Conservation (phyloP, 2,113 vertebrate genomes). For the Heterotis niloticus region DNA sequence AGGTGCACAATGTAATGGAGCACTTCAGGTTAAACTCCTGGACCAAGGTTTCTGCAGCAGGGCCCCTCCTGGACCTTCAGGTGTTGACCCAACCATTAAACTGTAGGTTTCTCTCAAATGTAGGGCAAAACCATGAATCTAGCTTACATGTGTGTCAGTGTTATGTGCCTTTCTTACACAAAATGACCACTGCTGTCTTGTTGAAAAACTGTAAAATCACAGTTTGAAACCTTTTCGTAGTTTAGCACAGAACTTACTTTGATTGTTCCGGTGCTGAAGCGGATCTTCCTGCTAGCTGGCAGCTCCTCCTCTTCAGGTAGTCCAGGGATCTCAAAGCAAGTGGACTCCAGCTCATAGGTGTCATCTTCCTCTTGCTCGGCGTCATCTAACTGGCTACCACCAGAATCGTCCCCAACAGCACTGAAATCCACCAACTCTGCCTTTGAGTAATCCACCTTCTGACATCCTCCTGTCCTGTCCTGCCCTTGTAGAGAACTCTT, state of each 20-base stretch:
- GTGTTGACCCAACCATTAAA: no score
- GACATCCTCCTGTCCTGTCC: conserved; percentile 65
- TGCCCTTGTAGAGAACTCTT: conserved; percentile 39
- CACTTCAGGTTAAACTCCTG: no score
- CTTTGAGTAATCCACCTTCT: conserved; percentile 79
- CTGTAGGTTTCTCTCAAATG: no score
- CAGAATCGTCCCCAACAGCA: conserved; percentile 86
- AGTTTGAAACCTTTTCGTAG: no score
- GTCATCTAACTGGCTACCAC: conserved; percentile 80
- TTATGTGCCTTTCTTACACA: no score
- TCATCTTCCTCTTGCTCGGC: conserved; percentile 62
- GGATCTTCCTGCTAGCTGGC: conserved; percentile 80
- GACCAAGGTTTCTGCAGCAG: no score
- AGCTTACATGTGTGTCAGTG: no score
- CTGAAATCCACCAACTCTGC: conserved; percentile 86
- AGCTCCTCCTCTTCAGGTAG: conserved; percentile 82
- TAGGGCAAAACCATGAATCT: no score
- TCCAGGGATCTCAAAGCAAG: conserved; percentile 82
- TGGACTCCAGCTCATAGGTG: conserved; percentile 73
- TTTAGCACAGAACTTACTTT: conserved; percentile 80
- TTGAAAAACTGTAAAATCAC: no score
- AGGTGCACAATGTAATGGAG: no score
- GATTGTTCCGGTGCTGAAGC: conserved; percentile 85
- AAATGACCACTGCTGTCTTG: no score
- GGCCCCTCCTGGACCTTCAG: no score